A percentile compares a stretch with the other conserved stretches of the same genome.
Conservation (phyloP, 2,888 invertebrate genomes). For the Cenopis cana region DNA sequence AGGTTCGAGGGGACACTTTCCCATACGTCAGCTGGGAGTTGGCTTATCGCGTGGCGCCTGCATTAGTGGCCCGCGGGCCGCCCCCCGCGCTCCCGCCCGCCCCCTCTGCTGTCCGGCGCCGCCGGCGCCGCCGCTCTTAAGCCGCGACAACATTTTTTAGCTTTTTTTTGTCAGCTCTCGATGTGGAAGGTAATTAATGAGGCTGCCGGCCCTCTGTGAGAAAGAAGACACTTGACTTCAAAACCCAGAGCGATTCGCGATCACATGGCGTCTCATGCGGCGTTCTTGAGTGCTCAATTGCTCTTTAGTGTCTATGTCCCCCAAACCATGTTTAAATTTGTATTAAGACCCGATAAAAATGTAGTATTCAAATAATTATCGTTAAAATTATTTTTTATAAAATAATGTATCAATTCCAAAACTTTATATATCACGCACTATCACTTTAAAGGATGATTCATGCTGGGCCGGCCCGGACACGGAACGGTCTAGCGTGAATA, state of each 20-base stretch:
- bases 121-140: slow-evolving; percentile 79
- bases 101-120: slow-evolving; percentile 49
- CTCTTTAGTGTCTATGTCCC: background rate
- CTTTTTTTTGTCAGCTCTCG: slow-evolving; percentile 66
- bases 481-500: too few relatives aligned
- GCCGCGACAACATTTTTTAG: slow-evolving; percentile 67
- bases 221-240: slow-evolving; percentile 52
- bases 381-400: too few relatives aligned
- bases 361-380: too few relatives aligned
- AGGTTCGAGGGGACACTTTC: slow-evolving; percentile 62
- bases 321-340: background rate
- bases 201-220: slow-evolving; percentile 64
- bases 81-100: slow-evolving; percentile 21
- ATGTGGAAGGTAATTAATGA: slow-evolving; percentile 79
- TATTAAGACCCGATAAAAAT: slow-evolving; percentile 2
- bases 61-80: slow-evolving; percentile 53
- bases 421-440: too few relatives aligned
- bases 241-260: slow-evolving; percentile 59
- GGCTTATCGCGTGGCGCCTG: slow-evolving; percentile 69
- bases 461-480: too few relatives aligned
- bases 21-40: slow-evolving; percentile 57
- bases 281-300: background rate
- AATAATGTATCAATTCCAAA: too few relatives aligned
- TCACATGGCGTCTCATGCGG: slow-evolving; percentile 30
- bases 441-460: too few relatives aligned